These are phyloP conservation scores for Slavum lentiscoides DNA, from an alignment of 2,888 invertebrate genomes.

Conservation along the genomic window DNA sequence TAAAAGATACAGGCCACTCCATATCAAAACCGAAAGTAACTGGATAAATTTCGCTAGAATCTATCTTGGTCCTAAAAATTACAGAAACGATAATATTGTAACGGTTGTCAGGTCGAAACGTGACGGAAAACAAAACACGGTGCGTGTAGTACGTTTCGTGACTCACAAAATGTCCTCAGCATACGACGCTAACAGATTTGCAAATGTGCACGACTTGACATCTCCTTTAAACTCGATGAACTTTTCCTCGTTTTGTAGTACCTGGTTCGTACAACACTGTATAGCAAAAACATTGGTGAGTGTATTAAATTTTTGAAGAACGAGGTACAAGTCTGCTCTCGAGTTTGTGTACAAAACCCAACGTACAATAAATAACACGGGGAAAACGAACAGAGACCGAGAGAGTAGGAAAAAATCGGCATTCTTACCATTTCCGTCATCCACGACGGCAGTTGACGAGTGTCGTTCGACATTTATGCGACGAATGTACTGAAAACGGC, in stretches of 20 bases:
- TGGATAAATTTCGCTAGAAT: not conserved
- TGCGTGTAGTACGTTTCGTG: too few species aligned
- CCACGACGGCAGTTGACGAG: not conserved
- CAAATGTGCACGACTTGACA: not conserved
- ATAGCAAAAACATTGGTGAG: not conserved
- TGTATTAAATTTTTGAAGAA: too few species aligned
- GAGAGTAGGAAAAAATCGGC: too few species aligned
- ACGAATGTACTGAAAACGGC: not conserved
- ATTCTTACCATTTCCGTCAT: slow-evolving; percentile 10
- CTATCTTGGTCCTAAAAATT: slow-evolving; percentile 16
- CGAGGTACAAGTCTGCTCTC: too few species aligned
- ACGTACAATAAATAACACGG: too few species aligned
- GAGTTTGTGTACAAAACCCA: too few species aligned
- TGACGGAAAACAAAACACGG: not conserved
- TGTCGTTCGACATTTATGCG: not conserved
- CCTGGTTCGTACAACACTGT: not conserved
- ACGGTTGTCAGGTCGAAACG: not conserved
- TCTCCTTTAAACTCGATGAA: slow-evolving; percentile 21
- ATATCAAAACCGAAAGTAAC: slow-evolving; percentile 65
- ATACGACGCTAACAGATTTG: slow-evolving; percentile 7
- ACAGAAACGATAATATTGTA: not conserved
- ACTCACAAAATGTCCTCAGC: slow-evolving; percentile 40
- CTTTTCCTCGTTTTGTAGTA: not conserved
- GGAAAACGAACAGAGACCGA: too few species aligned
- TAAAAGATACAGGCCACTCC: slow-evolving; percentile 70